Base-by-base conservation (phyloP, 2,888 invertebrate genomes). In the Bedellia somnulentella region DNA sequence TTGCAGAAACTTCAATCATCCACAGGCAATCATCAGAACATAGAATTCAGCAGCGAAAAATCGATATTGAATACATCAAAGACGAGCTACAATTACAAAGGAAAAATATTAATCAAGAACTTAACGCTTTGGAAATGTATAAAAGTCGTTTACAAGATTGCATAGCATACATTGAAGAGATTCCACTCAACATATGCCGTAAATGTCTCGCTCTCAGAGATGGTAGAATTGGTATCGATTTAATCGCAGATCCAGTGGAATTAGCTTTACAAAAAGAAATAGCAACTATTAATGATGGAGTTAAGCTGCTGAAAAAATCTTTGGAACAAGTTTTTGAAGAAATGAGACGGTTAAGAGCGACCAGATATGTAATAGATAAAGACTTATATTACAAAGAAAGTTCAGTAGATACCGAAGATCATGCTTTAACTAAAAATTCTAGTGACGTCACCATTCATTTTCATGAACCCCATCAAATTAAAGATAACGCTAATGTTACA, bases 331-430 rank as follows among this genome's bases (percentile, higher is more conserved):
- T 86, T 0, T 80, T 82, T 15, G 94, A 95, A 52, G 92, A 93
- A 63, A 80, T 93, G 48, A 81, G 94, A 33, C 81, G 89, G 35
- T 70, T 93, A 24, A 81, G 92, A 32, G 83, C 92, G 4, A 83
- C 87, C 1, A 81, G 87, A 36, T 93, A 89, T 57, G 80, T 87
- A 29, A 77, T 95, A 39, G 92, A 93, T 49, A 82, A 87, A 32
- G 93, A 94, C 62, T 64, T 94, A 22, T 83, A 86, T 38, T 88
- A 90, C 47, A 95, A 95, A 56, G 83, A 85, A 40, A 82, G 80
- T 30, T 90, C 91, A 13, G 71, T 90, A 30, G 81, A 83, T n/a
- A n/a, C n/a, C n/a, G n/a, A n/a, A n/a, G n/a, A n/a, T n/a, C n/a
- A n/a, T n/a, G n/a, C n/a, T n/a, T n/a, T n/a, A n/a, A n/a, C n/a